Evolutionary conservation across 2,888 invertebrate genomes (phyloP), one percentile per base, ranked within the genome.

Genomic region (Scrobipalpa atriplicella): DNA sequence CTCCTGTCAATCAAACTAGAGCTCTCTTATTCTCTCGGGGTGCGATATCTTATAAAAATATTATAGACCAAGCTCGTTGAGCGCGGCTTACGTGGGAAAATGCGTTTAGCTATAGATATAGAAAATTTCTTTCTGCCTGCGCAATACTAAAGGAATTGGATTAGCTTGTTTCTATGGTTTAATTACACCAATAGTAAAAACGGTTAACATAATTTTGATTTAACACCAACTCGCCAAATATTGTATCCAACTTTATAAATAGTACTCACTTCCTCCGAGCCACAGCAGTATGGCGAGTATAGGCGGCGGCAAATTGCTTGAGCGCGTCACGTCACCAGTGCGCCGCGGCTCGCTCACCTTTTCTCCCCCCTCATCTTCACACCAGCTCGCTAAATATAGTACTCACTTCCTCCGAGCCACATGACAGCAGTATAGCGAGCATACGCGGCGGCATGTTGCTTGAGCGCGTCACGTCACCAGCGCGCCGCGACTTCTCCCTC

Each of bases 321-420:
- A 64, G 71, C 67, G 67, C 71, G 70, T 69, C 73, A 72, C 80
- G 87, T 89, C 80, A 82, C 83, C 72, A 82, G 79, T 76, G 78
- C 81, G 73, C 76, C 81, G 72, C 41, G 43, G 13, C 43, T 13
- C 43, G 11, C 43, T 43, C 43, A 13, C 43, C 43, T 11, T 11
- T 11, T 41, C 43, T 43, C 13, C 3, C 13, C 43, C 43, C 43
- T 11, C 13, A 43, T 43, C 11, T 43, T 43, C 13, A 43, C 10
- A 43, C 13, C 43, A 13, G 13, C 43, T 21, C 62, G n/a, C 18
- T 8, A 60, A 39, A 5, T 29, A 3, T 13, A 13, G 13, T 43
- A 85, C 92, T 91, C 78, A 92, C 92, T 90, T 82, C 90, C 90
- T 76, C 85, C 85, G 67, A 91, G 85, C 91, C 92, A 92, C n/a